These are phyloP conservation scores for Staurois parvus DNA, from an alignment of 2,797 vertebrate genomes.

Conservation along the genomic window DNA sequence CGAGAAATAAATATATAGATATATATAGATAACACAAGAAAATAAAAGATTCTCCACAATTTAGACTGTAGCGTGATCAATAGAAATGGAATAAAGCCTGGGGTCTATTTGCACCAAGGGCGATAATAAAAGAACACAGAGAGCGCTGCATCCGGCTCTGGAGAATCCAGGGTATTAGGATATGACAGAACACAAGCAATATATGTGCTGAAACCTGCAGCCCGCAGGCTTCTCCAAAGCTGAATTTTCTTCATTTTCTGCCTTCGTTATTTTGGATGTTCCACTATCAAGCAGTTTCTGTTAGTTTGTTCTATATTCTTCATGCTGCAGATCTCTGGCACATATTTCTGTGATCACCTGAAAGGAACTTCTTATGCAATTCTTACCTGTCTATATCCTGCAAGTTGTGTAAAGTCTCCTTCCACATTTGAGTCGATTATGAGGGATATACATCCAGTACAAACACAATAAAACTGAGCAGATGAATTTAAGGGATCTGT, in stretches of 20 bases:
- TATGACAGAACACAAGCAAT: conserved; percentile 69
- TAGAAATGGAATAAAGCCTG: conserved; percentile 62
- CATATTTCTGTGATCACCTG: background rate
- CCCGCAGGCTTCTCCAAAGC: conserved; percentile 72
- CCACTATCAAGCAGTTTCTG: conserved; percentile 55
- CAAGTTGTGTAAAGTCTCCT: background rate
- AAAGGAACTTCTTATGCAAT: background rate
- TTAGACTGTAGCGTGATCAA: conserved; percentile 55
- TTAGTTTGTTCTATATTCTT: conserved; percentile 28
- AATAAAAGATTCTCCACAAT: conserved; percentile 28
- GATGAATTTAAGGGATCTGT: no score
- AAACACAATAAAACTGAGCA: no score
- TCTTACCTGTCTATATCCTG: background rate
- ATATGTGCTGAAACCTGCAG: conserved; percentile 70
- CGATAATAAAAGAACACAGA: conserved; percentile 62
- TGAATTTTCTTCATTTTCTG: conserved; percentile 69
- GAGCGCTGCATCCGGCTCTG: conserved; percentile 50
- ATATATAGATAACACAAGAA: conserved; percentile 44
- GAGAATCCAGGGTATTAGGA: conserved; percentile 68
- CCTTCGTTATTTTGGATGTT: conserved; percentile 66
- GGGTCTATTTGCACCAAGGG: conserved; percentile 65
- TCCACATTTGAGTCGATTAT: background rate
- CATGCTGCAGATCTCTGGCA: background rate
- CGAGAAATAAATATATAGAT: conserved; percentile 4
- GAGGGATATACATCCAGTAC: background rate